phyloP scores from a whole-genome alignment of 30 jellyfish, hydroid and myxozoan species.

The Hydractinia symbiolongicarpus region DNA sequence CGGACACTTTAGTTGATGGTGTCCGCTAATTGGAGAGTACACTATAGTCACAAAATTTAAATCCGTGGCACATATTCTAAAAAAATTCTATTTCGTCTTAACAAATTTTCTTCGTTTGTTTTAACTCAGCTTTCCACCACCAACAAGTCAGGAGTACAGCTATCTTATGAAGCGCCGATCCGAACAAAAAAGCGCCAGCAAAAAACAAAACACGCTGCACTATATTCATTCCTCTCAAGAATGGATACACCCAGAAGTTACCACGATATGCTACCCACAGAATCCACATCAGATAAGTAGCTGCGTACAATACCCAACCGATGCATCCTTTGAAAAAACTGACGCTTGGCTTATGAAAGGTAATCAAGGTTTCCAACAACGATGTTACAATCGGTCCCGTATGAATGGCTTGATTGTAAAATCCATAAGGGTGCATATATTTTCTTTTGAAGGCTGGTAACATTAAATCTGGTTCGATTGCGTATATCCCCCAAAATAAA shows the following conservation, averaged over 20 bases:
- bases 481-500: slow-evolving; percentile 61
- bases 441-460: slow-evolving; percentile 41
- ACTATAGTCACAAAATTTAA: too few species aligned
- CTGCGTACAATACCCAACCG: slow-evolving; percentile 31
- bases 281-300: slow-evolving; percentile 48
- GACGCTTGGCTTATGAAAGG: slow-evolving; percentile 27
- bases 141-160: background rate
- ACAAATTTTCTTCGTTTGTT: background rate
- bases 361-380: slow-evolving; percentile 20
- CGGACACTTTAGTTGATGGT: too few species aligned
- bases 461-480: slow-evolving; percentile 53
- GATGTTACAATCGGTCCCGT: slow-evolving; percentile 40
- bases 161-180: background rate
- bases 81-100: too few species aligned
- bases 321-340: slow-evolving; percentile 24
- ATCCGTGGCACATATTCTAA: too few species aligned
- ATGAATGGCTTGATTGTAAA: slow-evolving; percentile 56
- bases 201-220: slow-evolving; percentile 7
- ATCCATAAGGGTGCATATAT: slow-evolving; percentile 54
- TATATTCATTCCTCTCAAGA: slow-evolving; percentile 45
- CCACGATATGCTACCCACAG: slow-evolving; percentile 65
- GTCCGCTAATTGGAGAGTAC: too few species aligned
- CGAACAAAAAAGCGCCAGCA: background rate
- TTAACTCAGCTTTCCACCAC: slow-evolving; percentile 2
- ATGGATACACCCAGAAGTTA: slow-evolving; percentile 68